Evolutionary conservation across 1,140 invertebrate genomes (phyloP).

Genomic region (Drosophila kurseongensis): DNA sequence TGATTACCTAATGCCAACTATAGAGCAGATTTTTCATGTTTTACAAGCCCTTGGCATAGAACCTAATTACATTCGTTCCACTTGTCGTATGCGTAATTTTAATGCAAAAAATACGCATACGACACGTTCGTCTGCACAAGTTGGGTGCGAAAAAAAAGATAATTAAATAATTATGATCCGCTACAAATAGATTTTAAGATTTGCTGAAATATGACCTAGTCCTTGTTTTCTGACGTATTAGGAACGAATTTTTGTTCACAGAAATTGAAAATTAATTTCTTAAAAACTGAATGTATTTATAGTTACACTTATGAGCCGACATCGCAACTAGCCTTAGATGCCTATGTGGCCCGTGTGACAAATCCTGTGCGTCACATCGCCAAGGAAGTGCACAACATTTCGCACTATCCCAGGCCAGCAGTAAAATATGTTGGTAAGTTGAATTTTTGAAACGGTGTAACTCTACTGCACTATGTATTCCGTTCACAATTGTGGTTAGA

Average conservation of each 20-base stretch:
- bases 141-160: not conserved
- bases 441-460: not conserved
- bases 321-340: constrained; percentile 74
- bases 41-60: constrained; percentile 4
- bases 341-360: constrained; percentile 78
- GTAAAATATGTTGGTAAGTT: constrained; percentile 83
- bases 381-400: constrained; percentile 79
- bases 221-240: no score
- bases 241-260: no score
- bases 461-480: constrained; percentile 8
- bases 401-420: constrained; percentile 73
- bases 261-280: no score
- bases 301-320: constrained; percentile 71
- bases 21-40: not conserved
- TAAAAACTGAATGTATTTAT: not conserved
- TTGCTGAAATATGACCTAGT: no score
- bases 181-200: not conserved
- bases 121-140: constrained; percentile 1
- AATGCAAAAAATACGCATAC: constrained; percentile 15
- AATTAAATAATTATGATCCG: not conserved
- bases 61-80: constrained; percentile 3
- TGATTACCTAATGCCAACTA: not conserved
- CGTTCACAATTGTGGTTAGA: constrained; percentile 41
- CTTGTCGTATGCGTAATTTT: not conserved
- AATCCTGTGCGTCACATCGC: constrained; percentile 81